phyloP scores from a whole-genome alignment of 2,888 invertebrate genomes.

The Cistogaster globosa region DNA sequence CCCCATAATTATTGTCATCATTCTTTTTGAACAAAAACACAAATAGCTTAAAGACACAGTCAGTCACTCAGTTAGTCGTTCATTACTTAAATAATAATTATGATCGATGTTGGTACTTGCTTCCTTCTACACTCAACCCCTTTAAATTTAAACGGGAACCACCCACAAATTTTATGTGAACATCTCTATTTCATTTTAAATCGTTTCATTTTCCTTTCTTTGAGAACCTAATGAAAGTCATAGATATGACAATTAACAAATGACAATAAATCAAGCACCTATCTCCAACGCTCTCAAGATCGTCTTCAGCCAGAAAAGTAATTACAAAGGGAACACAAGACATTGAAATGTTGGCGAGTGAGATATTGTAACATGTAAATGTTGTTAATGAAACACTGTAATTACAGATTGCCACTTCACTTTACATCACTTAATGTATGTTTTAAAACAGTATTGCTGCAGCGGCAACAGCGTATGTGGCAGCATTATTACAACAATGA shows the following conservation, averaged over 20 bases:
- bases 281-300: not conserved
- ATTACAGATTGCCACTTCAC: constrained; percentile 77
- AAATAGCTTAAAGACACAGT: constrained; percentile 18
- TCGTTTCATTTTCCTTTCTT: not conserved
- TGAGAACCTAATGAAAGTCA: constrained; percentile 56
- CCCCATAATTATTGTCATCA: constrained; percentile 4
- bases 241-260: constrained; percentile 74
- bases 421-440: constrained; percentile 73
- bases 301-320: not conserved
- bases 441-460: constrained; percentile 76
- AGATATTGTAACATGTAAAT: constrained; percentile 80
- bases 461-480: constrained; percentile 4
- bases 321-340: constrained; percentile 3
- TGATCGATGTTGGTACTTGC: constrained; percentile 78
- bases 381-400: constrained; percentile 81
- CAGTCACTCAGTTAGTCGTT: constrained; percentile 28
- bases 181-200: constrained; percentile 4
- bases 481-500: constrained; percentile 56
- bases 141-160: constrained; percentile 77
- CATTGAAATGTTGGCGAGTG: constrained; percentile 72
- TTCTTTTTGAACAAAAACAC: constrained; percentile 6
- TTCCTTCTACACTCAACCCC: constrained; percentile 76
- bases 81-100: constrained; percentile 44
- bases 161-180: constrained; percentile 75
- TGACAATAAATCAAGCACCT: constrained; percentile 78